phyloP scores from a whole-genome alignment of 2,113 vertebrate genomes.

The Regulus satrapa region DNA sequence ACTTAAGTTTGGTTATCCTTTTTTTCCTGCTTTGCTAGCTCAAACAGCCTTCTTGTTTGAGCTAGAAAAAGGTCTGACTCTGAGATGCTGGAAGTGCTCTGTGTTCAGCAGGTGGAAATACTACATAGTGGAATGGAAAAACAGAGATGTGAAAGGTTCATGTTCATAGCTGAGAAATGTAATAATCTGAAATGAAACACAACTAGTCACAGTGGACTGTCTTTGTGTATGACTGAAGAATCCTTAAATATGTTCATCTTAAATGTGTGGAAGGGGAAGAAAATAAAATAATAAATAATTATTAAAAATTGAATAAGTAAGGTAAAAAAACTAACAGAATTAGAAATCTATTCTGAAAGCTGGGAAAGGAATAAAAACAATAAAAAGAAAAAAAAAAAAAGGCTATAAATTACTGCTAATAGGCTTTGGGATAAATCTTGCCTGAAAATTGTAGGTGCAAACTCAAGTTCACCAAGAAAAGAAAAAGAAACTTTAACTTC shows the following conservation, averaged over 20 bases:
- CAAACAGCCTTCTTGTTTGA: neutral
- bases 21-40: neutral
- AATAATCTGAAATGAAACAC: neutral
- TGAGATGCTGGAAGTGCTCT: neutral
- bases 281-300: neutral
- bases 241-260: neutral
- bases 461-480: neutral
- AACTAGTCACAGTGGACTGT: neutral
- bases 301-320: neutral
- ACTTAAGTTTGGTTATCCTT: neutral
- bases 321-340: rapidly evolving
- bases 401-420: neutral
- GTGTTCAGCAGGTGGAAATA: conserved; percentile 8
- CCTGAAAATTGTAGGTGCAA: neutral
- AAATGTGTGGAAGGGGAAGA: neutral
- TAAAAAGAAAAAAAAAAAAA: neutral
- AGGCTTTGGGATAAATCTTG: neutral
- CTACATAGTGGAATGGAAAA: neutral
- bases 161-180: neutral
- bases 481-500: neutral
- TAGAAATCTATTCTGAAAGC: neutral
- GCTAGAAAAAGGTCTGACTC: neutral
- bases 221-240: neutral
- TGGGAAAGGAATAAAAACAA: neutral
- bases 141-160: neutral